These are phyloP conservation scores for Neogale vison DNA, from an alignment of 2,113 vertebrate genomes.

Conservation along the genomic window DNA sequence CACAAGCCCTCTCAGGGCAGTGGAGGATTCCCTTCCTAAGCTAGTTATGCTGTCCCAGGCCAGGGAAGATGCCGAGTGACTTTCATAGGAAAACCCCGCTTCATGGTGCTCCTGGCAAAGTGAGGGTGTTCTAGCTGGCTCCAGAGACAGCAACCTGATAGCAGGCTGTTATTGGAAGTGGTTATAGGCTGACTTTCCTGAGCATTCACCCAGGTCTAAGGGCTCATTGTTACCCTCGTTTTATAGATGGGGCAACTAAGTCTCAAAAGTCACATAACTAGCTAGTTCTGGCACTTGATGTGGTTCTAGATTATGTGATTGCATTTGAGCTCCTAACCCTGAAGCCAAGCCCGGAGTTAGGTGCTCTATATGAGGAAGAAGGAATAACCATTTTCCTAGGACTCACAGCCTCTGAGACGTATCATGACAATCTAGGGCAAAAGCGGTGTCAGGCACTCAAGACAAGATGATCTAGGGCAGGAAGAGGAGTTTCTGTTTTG, in stretches of 20 bases:
- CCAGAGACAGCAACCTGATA: not conserved
- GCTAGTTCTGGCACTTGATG: not conserved
- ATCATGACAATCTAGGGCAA: not conserved
- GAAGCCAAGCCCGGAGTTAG: not conserved
- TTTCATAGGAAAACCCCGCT: not conserved
- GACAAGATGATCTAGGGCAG: not conserved
- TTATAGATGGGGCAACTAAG: not conserved
- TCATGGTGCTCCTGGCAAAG: not conserved
- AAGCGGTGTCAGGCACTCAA: not conserved
- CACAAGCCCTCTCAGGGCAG: not conserved
- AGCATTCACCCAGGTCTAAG: not conserved
- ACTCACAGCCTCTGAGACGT: not conserved
- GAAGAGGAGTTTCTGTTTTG: not conserved
- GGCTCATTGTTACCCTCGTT: not conserved
- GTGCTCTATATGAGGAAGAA: not conserved
- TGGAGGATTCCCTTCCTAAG: not conserved
- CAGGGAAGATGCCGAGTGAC: not conserved
- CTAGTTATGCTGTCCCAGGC: not conserved
- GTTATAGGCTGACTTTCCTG: not conserved
- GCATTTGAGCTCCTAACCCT: not conserved
- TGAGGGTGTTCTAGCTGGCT: not conserved
- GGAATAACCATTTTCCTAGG: not conserved
- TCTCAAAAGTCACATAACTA: not conserved
- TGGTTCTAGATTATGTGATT: not conserved
- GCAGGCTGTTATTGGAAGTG: not conserved